These are phyloP conservation scores for Polyploca ridens DNA, from an alignment of 2,888 invertebrate species.

Conservation along the genomic window DNA sequence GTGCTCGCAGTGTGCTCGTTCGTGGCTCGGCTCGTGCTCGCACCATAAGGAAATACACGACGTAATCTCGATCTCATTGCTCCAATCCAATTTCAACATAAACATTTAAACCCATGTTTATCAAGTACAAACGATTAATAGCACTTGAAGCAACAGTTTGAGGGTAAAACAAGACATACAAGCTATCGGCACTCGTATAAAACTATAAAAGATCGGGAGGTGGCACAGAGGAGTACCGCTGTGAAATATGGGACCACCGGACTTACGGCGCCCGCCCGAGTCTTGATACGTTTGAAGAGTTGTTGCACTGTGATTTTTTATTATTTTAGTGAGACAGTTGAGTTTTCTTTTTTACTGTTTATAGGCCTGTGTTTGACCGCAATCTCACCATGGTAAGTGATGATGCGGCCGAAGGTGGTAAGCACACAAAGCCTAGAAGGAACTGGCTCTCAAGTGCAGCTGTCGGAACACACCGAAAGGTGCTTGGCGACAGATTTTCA, in stretches of 20 bases:
- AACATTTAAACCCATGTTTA: neutral
- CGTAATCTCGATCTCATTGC: too few relatives aligned
- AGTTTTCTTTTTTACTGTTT: neutral
- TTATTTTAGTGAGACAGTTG: slow-evolving; percentile 26
- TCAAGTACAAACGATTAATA: neutral
- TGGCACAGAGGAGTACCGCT: slow-evolving; percentile 52
- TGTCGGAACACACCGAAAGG: too few relatives aligned
- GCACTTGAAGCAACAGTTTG: slow-evolving; percentile 13
- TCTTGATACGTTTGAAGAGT: slow-evolving; percentile 35
- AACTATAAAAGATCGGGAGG: slow-evolving; percentile 62
- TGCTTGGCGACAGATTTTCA: too few relatives aligned
- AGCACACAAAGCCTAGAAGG: too few relatives aligned
- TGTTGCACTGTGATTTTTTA: slow-evolving; percentile 21
- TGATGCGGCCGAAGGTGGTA: too few relatives aligned
- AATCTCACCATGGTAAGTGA: too few relatives aligned
- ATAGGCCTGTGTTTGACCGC: too few relatives aligned
- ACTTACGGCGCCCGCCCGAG: slow-evolving; percentile 55
- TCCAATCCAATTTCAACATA: slow-evolving; percentile 7
- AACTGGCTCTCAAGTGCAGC: too few relatives aligned
- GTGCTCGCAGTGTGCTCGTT: too few relatives aligned
- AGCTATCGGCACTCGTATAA: slow-evolving; percentile 50
- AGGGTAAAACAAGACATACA: slow-evolving; percentile 34
- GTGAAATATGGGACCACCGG: slow-evolving; percentile 79
- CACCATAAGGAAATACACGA: too few relatives aligned
- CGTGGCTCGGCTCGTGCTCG: too few relatives aligned